Evolutionary conservation across 2,888 invertebrate genomes (phyloP).

Genomic region (Tortricodes alternella): DNA sequence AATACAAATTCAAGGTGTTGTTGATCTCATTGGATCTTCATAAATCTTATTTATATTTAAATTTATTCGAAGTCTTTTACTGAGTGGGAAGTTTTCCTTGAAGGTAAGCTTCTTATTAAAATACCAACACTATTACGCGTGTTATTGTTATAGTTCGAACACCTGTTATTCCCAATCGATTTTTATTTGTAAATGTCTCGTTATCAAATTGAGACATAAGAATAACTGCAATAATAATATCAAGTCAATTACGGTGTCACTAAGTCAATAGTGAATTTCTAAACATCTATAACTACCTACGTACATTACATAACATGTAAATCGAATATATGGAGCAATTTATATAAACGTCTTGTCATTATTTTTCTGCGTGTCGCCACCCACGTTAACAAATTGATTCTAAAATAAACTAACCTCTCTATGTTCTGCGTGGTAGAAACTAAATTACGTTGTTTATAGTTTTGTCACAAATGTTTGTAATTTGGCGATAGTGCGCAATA

Average conservation of each 20-base stretch:
- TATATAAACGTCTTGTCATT: constrained; percentile 35
- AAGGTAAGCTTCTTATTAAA: constrained; percentile 5
- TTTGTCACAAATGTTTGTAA: constrained; percentile 2
- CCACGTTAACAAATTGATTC: constrained; percentile 9
- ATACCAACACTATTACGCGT: not conserved
- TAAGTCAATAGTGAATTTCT: constrained; percentile 30
- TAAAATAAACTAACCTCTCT: not conserved
- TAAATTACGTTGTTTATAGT: constrained; percentile 3
- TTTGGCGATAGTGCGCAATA: constrained; percentile 27
- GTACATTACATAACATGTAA: constrained; percentile 30
- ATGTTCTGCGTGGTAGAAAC: not conserved
- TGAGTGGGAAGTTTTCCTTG: constrained; percentile 16
- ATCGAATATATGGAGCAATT: constrained; percentile 33
- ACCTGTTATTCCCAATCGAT: too few relatives aligned
- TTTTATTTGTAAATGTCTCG: not conserved
- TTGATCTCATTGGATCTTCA: constrained; percentile 12
- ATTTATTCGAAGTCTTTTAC: constrained; percentile 11
- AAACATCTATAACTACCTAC: constrained; percentile 29
- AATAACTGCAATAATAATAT: not conserved
- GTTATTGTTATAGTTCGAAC: too few relatives aligned
- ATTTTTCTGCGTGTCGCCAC: constrained; percentile 30
- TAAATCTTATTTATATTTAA: constrained; percentile 7
- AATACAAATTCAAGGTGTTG: not conserved
- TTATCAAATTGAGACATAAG: constrained; percentile 4
- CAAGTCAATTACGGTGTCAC: constrained; percentile 20